Base-by-base conservation (phyloP, 2,797 vertebrate species). In the Rallus crepitans region DNA sequence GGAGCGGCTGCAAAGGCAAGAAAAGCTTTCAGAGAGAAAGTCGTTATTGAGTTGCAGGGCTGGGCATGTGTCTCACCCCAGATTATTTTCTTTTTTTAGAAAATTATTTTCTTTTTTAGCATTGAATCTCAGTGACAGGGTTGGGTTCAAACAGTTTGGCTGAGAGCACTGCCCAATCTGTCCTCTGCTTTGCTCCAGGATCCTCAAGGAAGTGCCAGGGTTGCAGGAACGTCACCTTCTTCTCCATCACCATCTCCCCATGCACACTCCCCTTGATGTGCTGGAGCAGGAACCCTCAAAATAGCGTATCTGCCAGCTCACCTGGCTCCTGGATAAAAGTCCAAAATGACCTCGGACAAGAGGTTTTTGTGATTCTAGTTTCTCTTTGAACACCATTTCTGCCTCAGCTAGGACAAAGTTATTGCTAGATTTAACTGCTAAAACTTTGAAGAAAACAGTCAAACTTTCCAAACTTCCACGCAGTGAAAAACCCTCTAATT, bases 251-350 rank as follows among this genome's bases (percentile, higher is more conserved):
- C 33, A 23, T 45, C 27, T 83, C 56, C 24, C n/a, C 2, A 0
- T 1, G 2, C 18, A 20, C 0, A 0, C 70, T 70, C 48, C 66
- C 0, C 37, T 37, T 37, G 37, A 37, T 37, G 72, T 2, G 1
- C 68, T 47, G 30, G 11, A 73, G 71, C 6, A 7, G 75, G 59
- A 90, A 35, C 39, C n/a, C 23, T 87, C 25, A 40, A 57, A 73
- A 42, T 24, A 39, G 18, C 60, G 45, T 45, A 73, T 42, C 52
- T 87, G 52, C 33, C 66, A 30, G 18, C 30, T 25, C 59, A 50
- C 18, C 0, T 0, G 40, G 8, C 6, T 90, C 60, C 64, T 37
- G 11, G 31, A 13, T 45, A 24, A 25, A 85, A 73, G 40, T 72
- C 47, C 33, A 35, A 35, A 42, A 24, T 0, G 2, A 60, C 16